phyloP scores from a whole-genome alignment of 1,140 invertebrate genomes.

The Akabosia matsudoensis region DNA sequence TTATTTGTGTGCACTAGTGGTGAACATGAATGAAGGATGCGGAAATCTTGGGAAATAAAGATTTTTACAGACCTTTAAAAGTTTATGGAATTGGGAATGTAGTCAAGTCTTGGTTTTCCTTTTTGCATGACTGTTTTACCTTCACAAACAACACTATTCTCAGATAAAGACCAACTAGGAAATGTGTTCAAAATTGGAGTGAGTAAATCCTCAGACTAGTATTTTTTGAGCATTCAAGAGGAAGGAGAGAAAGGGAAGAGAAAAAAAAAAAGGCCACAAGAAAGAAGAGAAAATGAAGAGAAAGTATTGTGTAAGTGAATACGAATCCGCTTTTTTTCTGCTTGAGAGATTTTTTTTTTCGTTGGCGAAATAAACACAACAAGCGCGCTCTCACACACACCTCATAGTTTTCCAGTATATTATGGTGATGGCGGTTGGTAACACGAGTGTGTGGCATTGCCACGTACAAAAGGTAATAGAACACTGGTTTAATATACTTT shows the following conservation, averaged over 20 bases:
- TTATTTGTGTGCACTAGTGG: background rate
- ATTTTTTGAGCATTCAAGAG: background rate
- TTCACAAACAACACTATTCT: too few species aligned
- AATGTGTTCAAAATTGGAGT: background rate
- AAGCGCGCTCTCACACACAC: background rate
- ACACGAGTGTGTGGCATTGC: too few species aligned
- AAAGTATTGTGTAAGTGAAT: conserved; percentile 24
- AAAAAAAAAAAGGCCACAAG: background rate
- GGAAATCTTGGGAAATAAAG: conserved; percentile 19
- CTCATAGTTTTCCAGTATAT: background rate
- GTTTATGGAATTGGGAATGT: conserved; percentile 8
- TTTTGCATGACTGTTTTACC: background rate
- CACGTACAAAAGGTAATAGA: too few species aligned
- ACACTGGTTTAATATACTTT: too few species aligned
- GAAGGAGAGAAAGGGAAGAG: background rate
- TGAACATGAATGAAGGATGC: conserved; percentile 4
- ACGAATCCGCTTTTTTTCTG: conserved; percentile 20
- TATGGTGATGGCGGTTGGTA: background rate
- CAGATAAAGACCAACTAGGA: background rate
- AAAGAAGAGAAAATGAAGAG: conserved; percentile 15
- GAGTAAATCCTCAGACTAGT: background rate
- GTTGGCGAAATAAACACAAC: background rate
- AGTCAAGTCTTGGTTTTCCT: background rate
- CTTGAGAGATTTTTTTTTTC: conserved; percentile 1
- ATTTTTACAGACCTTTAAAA: conserved; percentile 24